phyloP scores from a whole-genome alignment of 2,113 vertebrate genomes.

The Pao palembangensis region DNA sequence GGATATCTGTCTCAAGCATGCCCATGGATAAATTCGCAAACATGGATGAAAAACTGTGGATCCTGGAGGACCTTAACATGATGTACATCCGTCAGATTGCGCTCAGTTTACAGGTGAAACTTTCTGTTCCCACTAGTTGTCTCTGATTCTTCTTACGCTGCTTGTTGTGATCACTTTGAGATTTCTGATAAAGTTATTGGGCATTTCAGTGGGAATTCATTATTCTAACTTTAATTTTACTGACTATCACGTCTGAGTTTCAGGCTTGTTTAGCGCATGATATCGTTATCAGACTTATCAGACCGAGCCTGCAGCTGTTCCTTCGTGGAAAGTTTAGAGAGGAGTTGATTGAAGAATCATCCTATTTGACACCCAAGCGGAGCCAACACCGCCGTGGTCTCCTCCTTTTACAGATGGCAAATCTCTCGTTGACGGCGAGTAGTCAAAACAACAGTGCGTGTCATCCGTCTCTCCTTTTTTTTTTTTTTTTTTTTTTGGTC shows the following conservation, averaged over 20 bases:
- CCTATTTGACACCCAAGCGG: slow-evolving; percentile 32
- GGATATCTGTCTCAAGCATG: slow-evolving; percentile 57
- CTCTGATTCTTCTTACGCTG: background rate
- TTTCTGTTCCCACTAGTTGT: background rate
- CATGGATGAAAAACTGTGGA: slow-evolving; percentile 90
- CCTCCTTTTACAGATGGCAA: slow-evolving; percentile 35
- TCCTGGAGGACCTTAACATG: slow-evolving; percentile 94
- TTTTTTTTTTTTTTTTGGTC: background rate
- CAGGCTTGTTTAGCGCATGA: background rate
- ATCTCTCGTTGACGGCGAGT: slow-evolving; percentile 40
- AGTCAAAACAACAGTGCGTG: slow-evolving; percentile 50
- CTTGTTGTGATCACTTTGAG: background rate
- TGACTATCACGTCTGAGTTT: background rate
- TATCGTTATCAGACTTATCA: background rate
- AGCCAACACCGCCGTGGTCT: slow-evolving; percentile 35
- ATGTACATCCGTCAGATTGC: slow-evolving; percentile 96
- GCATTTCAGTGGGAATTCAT: too few relatives aligned
- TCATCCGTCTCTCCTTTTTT: slow-evolving; percentile 34
- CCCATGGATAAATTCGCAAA: slow-evolving; percentile 71
- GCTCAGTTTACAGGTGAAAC: slow-evolving; percentile 87
- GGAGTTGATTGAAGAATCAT: slow-evolving; percentile 24
- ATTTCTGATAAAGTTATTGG: too few relatives aligned
- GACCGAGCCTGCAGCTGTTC: slow-evolving; percentile 48
- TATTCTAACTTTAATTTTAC: too few relatives aligned
- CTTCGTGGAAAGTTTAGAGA: slow-evolving; percentile 28